Base-by-base conservation (phyloP, 1,140 invertebrate species). In the Drosophila willistoni region DNA sequence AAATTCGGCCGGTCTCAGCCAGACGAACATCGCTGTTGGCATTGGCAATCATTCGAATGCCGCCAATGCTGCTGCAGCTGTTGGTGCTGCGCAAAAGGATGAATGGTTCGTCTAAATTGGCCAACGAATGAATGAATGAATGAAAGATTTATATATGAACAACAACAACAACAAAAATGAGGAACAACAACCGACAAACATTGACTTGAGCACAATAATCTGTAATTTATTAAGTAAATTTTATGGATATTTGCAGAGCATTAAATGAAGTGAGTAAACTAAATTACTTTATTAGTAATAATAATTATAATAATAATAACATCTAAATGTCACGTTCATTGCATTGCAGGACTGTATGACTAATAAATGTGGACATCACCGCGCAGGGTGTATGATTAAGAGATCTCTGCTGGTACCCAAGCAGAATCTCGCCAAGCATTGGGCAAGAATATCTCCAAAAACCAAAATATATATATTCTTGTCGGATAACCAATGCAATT, bases 41-140 rank as follows among this genome's bases (percentile, higher is more conserved):
- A 81, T 75, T 64, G 83, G 81, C 78, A 78, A 78, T 55, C 90
- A 87, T 81, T 78, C 79, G 92, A 93, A 93, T 93, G 92, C 81
- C 57, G 79, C 77, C 10, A 74, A 74, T 55, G 56, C 56, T 4
- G 56, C 56, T 33, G 56, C 56, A 13, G 68, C 74, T 63, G 81
- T 79, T 65, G 78, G 81, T 90, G 92, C 92, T 92, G 93, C 94
- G 91, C 94, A 94, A 90, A 95, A 95, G 91, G 95, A 95, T 93
- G 95, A 95, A 92, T 95, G 95, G 94, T 95, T 95, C 93, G 94
- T 95, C 93, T 95, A 94, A 71, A 69, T 5, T 22, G 44, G 14
- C 42, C 42, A 71, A 56, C 61, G 73, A 25, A 29, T 29, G 6
- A 29, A 29, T 29, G 29, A 29, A 29, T 7, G 29, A 29, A 29